Percentiles rank a stretch among this genome's conserved stretches.
phyloP scores from a whole-genome alignment of 2,113 vertebrate species.

The Morone chrysops region DNA sequence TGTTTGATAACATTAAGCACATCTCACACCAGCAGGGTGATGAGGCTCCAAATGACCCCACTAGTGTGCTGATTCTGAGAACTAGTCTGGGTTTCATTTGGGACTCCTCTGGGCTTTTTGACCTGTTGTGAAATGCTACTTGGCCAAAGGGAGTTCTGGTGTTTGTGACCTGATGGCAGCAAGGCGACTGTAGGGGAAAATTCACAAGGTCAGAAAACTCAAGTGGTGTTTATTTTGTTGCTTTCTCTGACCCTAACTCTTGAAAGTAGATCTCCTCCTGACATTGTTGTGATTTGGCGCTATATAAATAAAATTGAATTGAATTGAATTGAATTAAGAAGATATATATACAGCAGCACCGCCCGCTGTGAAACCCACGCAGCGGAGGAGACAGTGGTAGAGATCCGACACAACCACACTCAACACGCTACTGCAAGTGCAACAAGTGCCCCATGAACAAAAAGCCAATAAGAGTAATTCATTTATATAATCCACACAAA shows the following conservation, averaged over 20 bases:
- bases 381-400: too few species aligned
- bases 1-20: slow-evolving; percentile 22
- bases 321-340: too few species aligned
- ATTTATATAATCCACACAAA: too few species aligned
- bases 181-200: background rate
- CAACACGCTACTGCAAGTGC: too few species aligned
- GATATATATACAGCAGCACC: too few species aligned
- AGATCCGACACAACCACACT: too few species aligned
- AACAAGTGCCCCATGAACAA: too few species aligned
- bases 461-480: too few species aligned
- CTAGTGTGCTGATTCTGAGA: slow-evolving; percentile 11
- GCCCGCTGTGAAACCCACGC: too few species aligned
- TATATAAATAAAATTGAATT: too few species aligned
- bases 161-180: background rate
- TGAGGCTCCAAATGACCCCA: background rate
- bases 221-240: background rate
- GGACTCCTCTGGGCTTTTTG: background rate
- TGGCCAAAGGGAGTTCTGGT: background rate
- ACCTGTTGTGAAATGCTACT: slow-evolving; percentile 3
- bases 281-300: too few species aligned
- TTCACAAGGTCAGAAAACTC: background rate
- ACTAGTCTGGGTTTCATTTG: slow-evolving; percentile 2
- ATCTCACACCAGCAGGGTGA: background rate
- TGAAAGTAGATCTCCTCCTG: background rate
- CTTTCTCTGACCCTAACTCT: background rate